Percentiles rank a stretch among this genome's conserved stretches.
phyloP scores from a whole-genome alignment of 2,888 invertebrate genomes.

The Apotomis capreana region DNA sequence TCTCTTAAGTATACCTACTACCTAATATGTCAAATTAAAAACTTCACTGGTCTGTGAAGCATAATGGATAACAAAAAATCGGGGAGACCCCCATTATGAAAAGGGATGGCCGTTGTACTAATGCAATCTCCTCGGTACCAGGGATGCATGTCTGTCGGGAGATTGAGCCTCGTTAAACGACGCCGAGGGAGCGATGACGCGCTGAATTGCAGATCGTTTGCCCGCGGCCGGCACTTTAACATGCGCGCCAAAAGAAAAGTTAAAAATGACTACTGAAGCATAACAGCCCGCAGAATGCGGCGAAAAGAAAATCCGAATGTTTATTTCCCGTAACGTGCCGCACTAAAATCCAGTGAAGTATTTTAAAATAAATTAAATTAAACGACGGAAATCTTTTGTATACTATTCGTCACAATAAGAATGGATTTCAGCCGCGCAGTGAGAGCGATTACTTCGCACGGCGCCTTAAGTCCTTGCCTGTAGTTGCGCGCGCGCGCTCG shows the following conservation, averaged over 20 bases:
- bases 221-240: constrained; percentile 17
- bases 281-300: constrained; percentile 4
- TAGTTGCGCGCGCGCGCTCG: not conserved
- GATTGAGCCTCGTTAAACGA: constrained; percentile 53
- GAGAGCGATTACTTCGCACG: constrained; percentile 5
- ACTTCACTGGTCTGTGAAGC: not conserved
- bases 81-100: not conserved
- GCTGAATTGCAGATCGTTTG: constrained; percentile 48
- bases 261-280: constrained; percentile 20
- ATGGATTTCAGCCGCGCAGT: constrained; percentile 12
- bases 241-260: constrained; percentile 15
- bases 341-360: constrained; percentile 19
- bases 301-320: not conserved
- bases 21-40: too few relatives aligned
- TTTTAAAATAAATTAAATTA: constrained; percentile 19
- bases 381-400: not conserved
- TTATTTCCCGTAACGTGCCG: constrained; percentile 10
- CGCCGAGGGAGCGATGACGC: constrained; percentile 53
- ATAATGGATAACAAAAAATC: not conserved
- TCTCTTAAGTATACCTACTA: too few relatives aligned
- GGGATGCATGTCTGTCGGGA: constrained; percentile 53
- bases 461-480: not conserved
- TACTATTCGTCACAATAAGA: constrained; percentile 11
- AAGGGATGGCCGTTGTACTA: constrained; percentile 48
- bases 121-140: constrained; percentile 56